Base-by-base conservation (phyloP, 2,888 invertebrate species). In the Pachycephus smyrnensis region DNA sequence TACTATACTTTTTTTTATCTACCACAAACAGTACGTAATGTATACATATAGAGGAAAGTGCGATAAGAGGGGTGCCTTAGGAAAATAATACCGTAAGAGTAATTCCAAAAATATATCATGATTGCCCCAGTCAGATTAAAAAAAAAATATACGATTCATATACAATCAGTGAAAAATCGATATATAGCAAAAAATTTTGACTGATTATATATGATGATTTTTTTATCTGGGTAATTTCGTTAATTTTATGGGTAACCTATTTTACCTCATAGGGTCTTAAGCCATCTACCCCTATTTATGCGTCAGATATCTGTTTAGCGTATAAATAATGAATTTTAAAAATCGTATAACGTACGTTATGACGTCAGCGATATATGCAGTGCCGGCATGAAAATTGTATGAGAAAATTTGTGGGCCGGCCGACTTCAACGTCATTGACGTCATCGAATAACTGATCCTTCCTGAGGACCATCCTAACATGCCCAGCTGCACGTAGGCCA, bases 391-490 rank as follows among this genome's bases (percentile, higher is more conserved):
- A 55, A 55, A 55, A 55, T 55, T 55, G 55, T 55, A 55, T 23
- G 55, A 55, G 40, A 1, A 55, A 55, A 55, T 55, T 55, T 23
- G 6, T 9, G 15, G 15, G 15, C 23, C 55, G 15, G 9, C 71
- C 71, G 4, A 71, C 1, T 33, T 71, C 31, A n/a, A 71, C 69
- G 31, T 71, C 15, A 31, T 31, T 71, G 71, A 71, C 71, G 31
- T 71, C 71, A 71, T 71, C 4, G 71, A 31, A 71, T 31, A 71
- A 71, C 31, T 71, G 71, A 31, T 71, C 32, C 71, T 71, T 11
- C 32, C 31, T 12, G 15, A 31, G 31, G 32, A 33, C 12, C 71
- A 9, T 33, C 31, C 31, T 33, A 6, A 12, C 71, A 71, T 71
- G 71, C 6, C 12, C 71, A 33, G 15, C 71, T 33, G 71, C 71